Conservation (phyloP, 2,797 vertebrate species). For the Sebastes itinus region DNA sequence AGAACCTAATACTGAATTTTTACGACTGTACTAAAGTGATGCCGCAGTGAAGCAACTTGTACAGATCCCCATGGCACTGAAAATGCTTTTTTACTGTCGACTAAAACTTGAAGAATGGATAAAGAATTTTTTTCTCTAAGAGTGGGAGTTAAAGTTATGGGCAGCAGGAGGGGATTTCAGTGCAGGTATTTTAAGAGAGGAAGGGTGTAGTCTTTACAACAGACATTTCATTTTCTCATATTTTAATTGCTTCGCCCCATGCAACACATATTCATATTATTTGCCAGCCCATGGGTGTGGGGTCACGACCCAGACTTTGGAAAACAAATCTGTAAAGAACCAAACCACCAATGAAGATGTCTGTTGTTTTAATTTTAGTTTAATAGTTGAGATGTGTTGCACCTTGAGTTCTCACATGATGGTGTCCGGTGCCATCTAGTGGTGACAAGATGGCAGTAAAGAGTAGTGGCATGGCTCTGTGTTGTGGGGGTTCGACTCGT, state of each 20-base stretch:
- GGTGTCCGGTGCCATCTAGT: conserved; percentile 73
- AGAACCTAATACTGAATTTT: conserved; percentile 27
- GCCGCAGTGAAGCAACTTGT: conserved; percentile 23
- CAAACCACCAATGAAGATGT: neutral
- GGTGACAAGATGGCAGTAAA: conserved; percentile 22
- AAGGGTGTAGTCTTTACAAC: neutral
- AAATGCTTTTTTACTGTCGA: conserved; percentile 22
- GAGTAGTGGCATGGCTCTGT: neutral
- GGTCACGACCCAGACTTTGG: conserved; percentile 9
- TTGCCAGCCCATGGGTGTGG: neutral
- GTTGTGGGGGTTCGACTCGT: neutral
- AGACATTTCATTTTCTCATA: neutral
- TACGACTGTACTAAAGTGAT: conserved; percentile 21
- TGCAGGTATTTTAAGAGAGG: conserved; percentile 4
- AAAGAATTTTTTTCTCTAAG: neutral
- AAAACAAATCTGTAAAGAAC: conserved; percentile 15
- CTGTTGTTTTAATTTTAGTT: conserved; percentile 16
- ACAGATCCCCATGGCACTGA: conserved; percentile 21
- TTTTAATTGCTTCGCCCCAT: neutral
- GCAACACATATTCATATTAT: conserved; percentile 9
- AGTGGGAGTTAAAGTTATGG: conserved; percentile 7
- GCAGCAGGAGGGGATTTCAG: neutral
- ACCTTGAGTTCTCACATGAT: conserved; percentile 6
- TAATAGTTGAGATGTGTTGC: conserved; percentile 8
- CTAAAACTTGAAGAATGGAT: conserved; percentile 17